Base-by-base conservation (phyloP, 2,888 invertebrate genomes). In the Drosophila rubida region DNA sequence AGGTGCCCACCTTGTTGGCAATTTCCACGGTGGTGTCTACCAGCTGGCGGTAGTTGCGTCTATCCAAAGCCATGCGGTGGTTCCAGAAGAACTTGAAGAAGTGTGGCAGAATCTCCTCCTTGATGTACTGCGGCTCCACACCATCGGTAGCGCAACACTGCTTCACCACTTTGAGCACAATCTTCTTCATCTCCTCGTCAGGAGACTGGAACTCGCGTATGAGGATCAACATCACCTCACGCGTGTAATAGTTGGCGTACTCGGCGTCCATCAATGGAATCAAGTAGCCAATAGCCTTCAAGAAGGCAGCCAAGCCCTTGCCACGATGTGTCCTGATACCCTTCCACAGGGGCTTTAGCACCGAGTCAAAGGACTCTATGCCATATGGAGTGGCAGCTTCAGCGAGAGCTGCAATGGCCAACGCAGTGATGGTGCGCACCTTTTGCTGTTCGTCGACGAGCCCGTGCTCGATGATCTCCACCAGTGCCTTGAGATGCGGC, bases 131-230 rank as follows among this genome's bases (percentile, higher is more conserved):
- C 0, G 99, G 96, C 92, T 99, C 99, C 53, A 99, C 99, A 95
- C 99, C 99, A 92, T 99, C 99, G 0, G 99, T 99, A 8, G 98
- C 99, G 91, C 99, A 99, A 93, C 99, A 99, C 93, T 99, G 99
- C 92, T 99, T 99, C 66, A 99, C 99, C 69, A 99, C 97, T 94
- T 99, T 99, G 74, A 99, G 93, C 0, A 99, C 99, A 93, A 99
- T 99, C 91, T 99, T 99, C 92, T 99, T 99, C 99, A 99, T 99
- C 94, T 99, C 99, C 92, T 99, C 99, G 92, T 99, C 99, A 0
- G 99, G 99, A 61, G 99, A 99, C 93, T 99, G 99, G 92, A 99
- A 99, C 93, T 99, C 99, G 92, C 99, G 95, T 87, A 99, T 99
- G 23, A 99, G 94, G 92, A 99, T 99, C 92, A 98, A 93, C 92